These are phyloP conservation scores for Drosophila funebris DNA, from an alignment of 1,140 invertebrate genomes.

Conservation along the genomic window DNA sequence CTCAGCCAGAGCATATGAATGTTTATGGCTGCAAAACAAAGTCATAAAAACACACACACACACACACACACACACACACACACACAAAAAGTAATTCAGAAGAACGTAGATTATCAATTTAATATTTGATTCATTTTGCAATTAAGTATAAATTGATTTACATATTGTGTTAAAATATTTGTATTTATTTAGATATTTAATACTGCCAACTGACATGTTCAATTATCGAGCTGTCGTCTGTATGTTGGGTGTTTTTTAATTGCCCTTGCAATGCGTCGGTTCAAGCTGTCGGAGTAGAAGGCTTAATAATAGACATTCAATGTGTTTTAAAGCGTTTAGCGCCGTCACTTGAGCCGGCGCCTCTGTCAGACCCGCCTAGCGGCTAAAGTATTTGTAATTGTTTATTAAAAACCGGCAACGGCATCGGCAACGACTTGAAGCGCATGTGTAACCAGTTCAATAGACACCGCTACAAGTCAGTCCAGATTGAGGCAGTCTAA, in stretches of 20 bases:
- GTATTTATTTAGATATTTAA: not conserved
- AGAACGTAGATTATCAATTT: conserved; percentile 17
- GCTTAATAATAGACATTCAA: conserved; percentile 62
- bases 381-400: conserved; percentile 1
- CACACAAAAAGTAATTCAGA: conserved; percentile 26
- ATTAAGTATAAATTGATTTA: conserved; percentile 12
- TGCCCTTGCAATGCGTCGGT: conserved; percentile 39
- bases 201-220: conserved; percentile 6
- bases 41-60: too few relatives aligned
- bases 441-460: conserved; percentile 39
- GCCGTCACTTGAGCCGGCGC: conserved; percentile 66
- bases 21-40: conserved; percentile 29
- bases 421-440: conserved; percentile 22
- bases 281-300: conserved; percentile 23
- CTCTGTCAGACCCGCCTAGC: conserved; percentile 31
- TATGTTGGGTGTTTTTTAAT: conserved; percentile 50
- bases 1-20: conserved; percentile 7
- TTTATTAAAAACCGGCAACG: not conserved
- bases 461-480: too few relatives aligned
- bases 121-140: not conserved
- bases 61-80: too few relatives aligned
- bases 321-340: conserved; percentile 60
- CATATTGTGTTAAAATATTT: not conserved
- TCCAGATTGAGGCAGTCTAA: not conserved
- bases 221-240: conserved; percentile 36